phyloP scores from a whole-genome alignment of 2,888 invertebrate genomes.

The Pherbina coryleti region DNA sequence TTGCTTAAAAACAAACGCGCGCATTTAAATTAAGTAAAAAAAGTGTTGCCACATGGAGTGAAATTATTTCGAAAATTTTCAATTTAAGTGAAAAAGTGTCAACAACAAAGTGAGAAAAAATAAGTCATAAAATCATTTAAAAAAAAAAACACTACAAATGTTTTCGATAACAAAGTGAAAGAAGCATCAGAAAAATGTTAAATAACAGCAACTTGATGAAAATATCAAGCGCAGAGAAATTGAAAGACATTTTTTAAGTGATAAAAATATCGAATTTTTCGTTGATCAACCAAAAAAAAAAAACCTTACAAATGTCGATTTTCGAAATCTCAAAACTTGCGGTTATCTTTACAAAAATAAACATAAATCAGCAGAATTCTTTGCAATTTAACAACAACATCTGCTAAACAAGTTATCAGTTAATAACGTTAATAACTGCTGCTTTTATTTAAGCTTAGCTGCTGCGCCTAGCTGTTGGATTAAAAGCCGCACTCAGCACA shows the following conservation, averaged over 20 bases:
- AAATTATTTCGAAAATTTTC: neutral
- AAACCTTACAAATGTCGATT: too few relatives aligned
- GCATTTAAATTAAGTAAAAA: neutral
- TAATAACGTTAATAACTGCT: too few relatives aligned
- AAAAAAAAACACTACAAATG: neutral
- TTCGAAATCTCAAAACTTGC: too few relatives aligned
- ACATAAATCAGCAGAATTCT: too few relatives aligned
- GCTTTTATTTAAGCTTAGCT: too few relatives aligned
- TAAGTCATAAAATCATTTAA: neutral
- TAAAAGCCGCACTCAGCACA: neutral
- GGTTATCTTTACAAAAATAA: too few relatives aligned
- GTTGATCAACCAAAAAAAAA: neutral
- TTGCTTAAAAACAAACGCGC: neutral
- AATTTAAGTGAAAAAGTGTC: neutral
- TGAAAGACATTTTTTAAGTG: neutral
- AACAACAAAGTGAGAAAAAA: neutral
- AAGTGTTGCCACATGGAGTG: neutral
- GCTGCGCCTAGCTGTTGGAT: neutral
- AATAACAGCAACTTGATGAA: neutral
- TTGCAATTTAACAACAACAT: neutral
- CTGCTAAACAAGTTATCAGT: neutral
- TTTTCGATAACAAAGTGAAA: neutral
- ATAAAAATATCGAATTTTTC: neutral
- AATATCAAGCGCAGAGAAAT: neutral
- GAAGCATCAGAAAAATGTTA: neutral